Percentiles rank a stretch among this genome's conserved stretches.
Evolutionary conservation across 2,113 vertebrate genomes (phyloP).

Genomic region (Rhodinocichla rosea): DNA sequence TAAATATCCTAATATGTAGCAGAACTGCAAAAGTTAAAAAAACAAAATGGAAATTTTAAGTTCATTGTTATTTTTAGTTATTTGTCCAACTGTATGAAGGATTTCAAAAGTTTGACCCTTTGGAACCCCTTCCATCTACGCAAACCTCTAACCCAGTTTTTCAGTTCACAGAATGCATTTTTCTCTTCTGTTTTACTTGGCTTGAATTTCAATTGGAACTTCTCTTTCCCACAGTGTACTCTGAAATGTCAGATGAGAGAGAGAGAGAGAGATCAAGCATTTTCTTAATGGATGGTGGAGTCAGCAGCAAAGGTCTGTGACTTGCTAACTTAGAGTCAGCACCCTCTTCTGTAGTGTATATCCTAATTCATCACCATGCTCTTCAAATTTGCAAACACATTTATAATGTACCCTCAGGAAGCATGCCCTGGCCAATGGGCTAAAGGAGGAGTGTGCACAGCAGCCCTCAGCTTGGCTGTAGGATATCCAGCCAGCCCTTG

Average conservation of each 20-base stretch:
- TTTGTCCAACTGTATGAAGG: slow-evolving; percentile 48
- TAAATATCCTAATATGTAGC: slow-evolving; percentile 14
- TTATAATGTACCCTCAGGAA: not conserved
- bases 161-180: slow-evolving; percentile 67
- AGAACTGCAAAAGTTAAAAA: not conserved
- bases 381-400: not conserved
- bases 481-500: not conserved
- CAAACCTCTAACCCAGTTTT: slow-evolving; percentile 70
- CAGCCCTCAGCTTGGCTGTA: not conserved
- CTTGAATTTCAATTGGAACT: slow-evolving; percentile 64
- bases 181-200: slow-evolving; percentile 74
- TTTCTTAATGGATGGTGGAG: slow-evolving; percentile 1
- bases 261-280: slow-evolving; percentile 11
- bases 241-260: slow-evolving; percentile 53
- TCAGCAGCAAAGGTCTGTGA: slow-evolving; percentile 39
- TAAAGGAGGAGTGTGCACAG: not conserved
- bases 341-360: not conserved
- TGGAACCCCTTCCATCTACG: slow-evolving; percentile 57
- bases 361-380: not conserved
- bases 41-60: not conserved
- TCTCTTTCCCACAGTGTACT: slow-evolving; percentile 73
- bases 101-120: slow-evolving; percentile 63
- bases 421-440: not conserved
- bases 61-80: slow-evolving; percentile 65
- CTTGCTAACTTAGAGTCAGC: slow-evolving; percentile 10